phyloP scores from a whole-genome alignment of 2,113 vertebrate genomes.

The Oxygymnocypris stewartii region DNA sequence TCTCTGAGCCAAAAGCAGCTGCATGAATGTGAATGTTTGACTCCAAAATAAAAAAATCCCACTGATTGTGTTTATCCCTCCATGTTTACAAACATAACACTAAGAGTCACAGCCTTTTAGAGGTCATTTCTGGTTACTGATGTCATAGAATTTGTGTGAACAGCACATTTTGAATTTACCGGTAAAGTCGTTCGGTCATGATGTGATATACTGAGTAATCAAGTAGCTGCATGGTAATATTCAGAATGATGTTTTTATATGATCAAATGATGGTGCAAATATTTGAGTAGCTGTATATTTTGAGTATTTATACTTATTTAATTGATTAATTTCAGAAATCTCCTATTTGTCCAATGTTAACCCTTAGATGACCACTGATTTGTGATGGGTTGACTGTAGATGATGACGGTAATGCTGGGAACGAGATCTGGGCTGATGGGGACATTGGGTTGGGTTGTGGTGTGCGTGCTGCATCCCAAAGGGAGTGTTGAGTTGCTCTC shows the following conservation, averaged over 20 bases:
- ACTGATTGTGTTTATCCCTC: too few relatives aligned
- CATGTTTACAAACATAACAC: too few relatives aligned
- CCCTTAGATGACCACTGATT: neutral
- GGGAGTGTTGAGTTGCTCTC: slow-evolving; percentile 71
- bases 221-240: neutral
- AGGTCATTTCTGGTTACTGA: too few relatives aligned
- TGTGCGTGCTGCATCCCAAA: slow-evolving; percentile 61
- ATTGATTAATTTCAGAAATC: too few relatives aligned
- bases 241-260: neutral
- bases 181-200: too few relatives aligned
- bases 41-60: too few relatives aligned
- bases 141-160: too few relatives aligned
- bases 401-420: slow-evolving; percentile 11
- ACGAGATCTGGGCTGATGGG: neutral
- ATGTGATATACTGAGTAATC: neutral
- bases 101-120: too few relatives aligned
- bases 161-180: too few relatives aligned
- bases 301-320: too few relatives aligned
- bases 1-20: too few relatives aligned
- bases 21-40: too few relatives aligned
- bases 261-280: neutral
- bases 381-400: neutral
- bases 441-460: slow-evolving; percentile 19
- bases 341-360: neutral
- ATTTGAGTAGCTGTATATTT: neutral